Percentiles rank a stretch among this genome's conserved stretches.
Conservation (phyloP, 2,797 vertebrate species). For the Sarcoramphus papa region DNA sequence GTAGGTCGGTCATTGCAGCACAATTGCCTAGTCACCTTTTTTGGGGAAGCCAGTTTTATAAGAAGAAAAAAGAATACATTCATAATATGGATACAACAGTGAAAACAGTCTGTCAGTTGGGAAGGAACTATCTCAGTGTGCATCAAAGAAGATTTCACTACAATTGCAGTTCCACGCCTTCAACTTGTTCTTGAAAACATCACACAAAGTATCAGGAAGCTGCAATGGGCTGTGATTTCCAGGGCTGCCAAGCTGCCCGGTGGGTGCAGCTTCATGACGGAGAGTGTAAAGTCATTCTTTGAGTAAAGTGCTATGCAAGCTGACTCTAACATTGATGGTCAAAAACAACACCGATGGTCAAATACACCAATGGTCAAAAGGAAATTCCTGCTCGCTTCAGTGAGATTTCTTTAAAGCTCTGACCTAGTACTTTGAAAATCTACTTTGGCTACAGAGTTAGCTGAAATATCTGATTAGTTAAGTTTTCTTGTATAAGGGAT, state of each 20-base stretch:
- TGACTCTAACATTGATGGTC: fast-evolving
- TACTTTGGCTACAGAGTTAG: not conserved
- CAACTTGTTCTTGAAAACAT: not conserved
- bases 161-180: not conserved
- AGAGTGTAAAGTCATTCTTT: not conserved
- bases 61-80: not conserved
- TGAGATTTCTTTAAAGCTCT: not conserved
- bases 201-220: not conserved
- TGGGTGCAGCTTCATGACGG: not conserved
- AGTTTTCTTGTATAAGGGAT: not conserved
- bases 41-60: not conserved
- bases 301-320: not conserved
- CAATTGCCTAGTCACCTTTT: not conserved
- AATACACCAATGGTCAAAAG: not conserved
- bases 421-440: not conserved
- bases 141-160: not conserved
- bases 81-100: not conserved
- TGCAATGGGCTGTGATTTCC: not conserved
- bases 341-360: not conserved
- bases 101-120: not conserved
- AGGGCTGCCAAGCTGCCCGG: not conserved
- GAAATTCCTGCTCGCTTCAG: not conserved
- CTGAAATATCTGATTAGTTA: not conserved
- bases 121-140: not conserved
- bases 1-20: not conserved